Evolutionary conservation across 2,113 vertebrate species (phyloP), one percentile per base, ranked within the genome.

Genomic region (Poeciliopsis turrubarensis): DNA sequence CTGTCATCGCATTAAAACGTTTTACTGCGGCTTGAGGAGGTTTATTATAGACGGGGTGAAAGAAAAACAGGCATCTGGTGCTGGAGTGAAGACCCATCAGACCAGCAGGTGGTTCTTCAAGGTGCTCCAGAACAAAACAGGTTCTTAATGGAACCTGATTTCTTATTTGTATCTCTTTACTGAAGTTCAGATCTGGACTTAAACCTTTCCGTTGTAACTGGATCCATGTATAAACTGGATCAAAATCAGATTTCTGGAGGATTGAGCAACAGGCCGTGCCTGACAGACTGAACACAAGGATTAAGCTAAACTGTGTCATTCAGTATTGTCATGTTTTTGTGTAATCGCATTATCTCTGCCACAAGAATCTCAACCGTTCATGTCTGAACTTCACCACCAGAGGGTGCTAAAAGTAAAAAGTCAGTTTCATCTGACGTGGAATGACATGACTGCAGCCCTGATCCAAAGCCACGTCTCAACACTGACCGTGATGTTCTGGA

Each of bases 401-500:
- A 70, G n/a, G 34, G 32, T 11, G 26, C 30, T 60, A 71, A 29
- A 71, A 32, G 19, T 27, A 32, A n/a, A 41, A 41, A 29, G 19
- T n/a, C 9, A 13, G 5, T 32, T 32, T 65, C 17, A 65, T 37
- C n/a, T 9, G 32, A 37, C 11, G 22, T 29, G 27, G 57, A 7
- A 60, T 57, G 30, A 31, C 3, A 39, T 51, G 57, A 17, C 39
- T 47, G 44, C 41, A 29, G 68, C 17, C 0, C 68, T 41, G 65
- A 15, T 22, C 8, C 37, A 12, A 26, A 7, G 11, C 3, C 19
- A 1, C 19, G n/a, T 11, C 22, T 22, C n/a, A 37, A 61, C 34
- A 85, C 90, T 82, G 81, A 99, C 98, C 94, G 89, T 92, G 68
- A 99, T 97, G 9, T 94, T 94, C 90, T 99, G 98, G 92, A 97